Evolutionary conservation across 2,113 vertebrate species (phyloP), one percentile per base, ranked within the genome.

Genomic region (Pavo muticus): DNA sequence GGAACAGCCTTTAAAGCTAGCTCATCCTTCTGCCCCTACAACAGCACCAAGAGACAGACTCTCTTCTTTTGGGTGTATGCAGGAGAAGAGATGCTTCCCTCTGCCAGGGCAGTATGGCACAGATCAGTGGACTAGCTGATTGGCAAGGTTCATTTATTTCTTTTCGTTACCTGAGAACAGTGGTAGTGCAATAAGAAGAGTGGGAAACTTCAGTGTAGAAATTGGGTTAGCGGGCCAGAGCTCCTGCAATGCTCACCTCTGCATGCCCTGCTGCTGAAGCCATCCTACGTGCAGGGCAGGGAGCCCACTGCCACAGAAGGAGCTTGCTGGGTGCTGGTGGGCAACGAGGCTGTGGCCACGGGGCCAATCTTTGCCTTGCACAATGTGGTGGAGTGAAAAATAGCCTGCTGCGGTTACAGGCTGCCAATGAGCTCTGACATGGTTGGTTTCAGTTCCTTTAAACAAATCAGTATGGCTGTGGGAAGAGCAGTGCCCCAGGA

Each of bases 361-460:
- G 29, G 42, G 64, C 64, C 44, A 30, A 9, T 24, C 18, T 24
- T 23, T 24, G 30, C 14, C 4, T n/a, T 95, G 72, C 25, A 45
- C 79, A 96, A 88, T 6, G 54, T 6, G 7, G 39, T 56, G 63
- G n/a, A 80, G 18, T 0, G 0, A 61, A 84, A 77, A 77, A 25
- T 65, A 72, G 27, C 32, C 16, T 29, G 30, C 29, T 74, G 88
- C 21, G 56, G 72, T 88, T 96, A 91, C 20, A 57, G 88, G 77
- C 32, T 52, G 42, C 27, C 59, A 61, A 65, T 0, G 0, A 52
- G 48, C 18, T 82, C 87, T 69, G 84, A 81, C 0, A 0, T 52
- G 73, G 74, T 39, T 54, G 52, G 54, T 96, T 94, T 95, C 48
- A 0, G 76, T 96, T 89, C 91, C 65, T n/a, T 40, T 89, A 84